These are phyloP conservation scores for Hassar affinis DNA, from an alignment of 2,113 vertebrate species.

Conservation along the genomic window DNA sequence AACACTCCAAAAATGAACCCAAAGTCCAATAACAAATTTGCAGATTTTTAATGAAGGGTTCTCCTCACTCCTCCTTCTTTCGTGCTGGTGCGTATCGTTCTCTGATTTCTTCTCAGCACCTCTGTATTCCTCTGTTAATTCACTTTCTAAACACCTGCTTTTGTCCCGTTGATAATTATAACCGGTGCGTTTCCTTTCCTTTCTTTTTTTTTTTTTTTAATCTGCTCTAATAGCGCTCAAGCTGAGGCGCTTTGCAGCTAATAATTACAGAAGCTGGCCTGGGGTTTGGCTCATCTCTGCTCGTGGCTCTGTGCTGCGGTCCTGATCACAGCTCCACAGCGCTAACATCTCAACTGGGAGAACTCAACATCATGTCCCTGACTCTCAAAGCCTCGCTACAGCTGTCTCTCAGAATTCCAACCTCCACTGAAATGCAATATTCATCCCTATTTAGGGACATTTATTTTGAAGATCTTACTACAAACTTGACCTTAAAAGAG, in stretches of 20 bases:
- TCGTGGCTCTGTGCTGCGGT: conserved; percentile 61
- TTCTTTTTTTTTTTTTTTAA: conserved; percentile 51
- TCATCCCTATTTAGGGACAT: conserved; percentile 46
- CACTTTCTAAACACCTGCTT: conserved; percentile 71
- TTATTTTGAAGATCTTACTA: conserved; percentile 51
- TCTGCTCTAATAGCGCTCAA: conserved; percentile 74
- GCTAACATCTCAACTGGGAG: conserved; percentile 52
- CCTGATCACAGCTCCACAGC: conserved; percentile 37
- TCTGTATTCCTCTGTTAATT: conserved; percentile 66
- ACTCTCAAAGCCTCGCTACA: conserved; percentile 38
- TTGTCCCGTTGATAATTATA: conserved; percentile 75
- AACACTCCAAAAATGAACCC: conserved; percentile 55
- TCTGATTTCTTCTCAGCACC: conserved; percentile 52
- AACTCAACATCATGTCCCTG: conserved; percentile 37
- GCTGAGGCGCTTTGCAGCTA: conserved; percentile 76
- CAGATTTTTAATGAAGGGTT: conserved; percentile 60
- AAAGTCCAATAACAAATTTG: conserved; percentile 61
- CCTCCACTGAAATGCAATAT: conserved; percentile 39
- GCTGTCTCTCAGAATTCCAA: conserved; percentile 49
- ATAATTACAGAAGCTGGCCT: conserved; percentile 78
- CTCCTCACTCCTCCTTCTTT: conserved; percentile 1
- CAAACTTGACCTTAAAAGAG: conserved; percentile 55
- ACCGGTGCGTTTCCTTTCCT: conserved; percentile 69
- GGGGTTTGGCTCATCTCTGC: conserved; percentile 63
- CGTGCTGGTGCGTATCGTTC: conserved; percentile 14